phyloP scores from a whole-genome alignment of 2,888 invertebrate genomes.

The Heterodera filipjevi region DNA sequence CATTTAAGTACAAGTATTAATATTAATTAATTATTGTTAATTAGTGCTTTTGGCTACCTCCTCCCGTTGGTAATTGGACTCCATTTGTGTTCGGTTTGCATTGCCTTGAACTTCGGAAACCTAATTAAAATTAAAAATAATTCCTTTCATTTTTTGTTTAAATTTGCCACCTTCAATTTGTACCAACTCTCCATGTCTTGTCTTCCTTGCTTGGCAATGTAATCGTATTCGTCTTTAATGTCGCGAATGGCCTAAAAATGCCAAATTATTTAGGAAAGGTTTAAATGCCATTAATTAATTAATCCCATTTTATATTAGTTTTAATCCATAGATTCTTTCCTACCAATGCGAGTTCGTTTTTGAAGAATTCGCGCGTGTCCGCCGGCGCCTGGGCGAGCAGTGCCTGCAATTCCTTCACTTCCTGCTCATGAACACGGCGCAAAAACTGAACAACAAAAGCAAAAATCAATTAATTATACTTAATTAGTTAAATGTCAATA shows the following conservation, averaged over 20 bases:
- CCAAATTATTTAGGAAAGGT: background rate
- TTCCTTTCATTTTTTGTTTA: background rate
- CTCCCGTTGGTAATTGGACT: conserved; percentile 67
- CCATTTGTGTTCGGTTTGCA: conserved; percentile 65
- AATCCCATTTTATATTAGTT: too few species aligned
- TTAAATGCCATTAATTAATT: too few species aligned
- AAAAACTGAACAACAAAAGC: conserved; percentile 56
- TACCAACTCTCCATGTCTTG: conserved; percentile 70
- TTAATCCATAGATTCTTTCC: background rate
- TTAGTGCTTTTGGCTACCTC: conserved; percentile 54
- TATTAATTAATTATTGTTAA: background rate
- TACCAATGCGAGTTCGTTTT: conserved; percentile 68
- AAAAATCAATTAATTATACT: background rate
- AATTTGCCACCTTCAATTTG: conserved; percentile 68
- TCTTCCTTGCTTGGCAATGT: conserved; percentile 64
- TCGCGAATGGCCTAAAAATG: conserved; percentile 66
- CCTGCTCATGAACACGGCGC: conserved; percentile 64
- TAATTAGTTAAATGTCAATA: background rate
- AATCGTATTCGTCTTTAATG: conserved; percentile 68
- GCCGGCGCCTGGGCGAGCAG: conserved; percentile 64
- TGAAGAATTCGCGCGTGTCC: conserved; percentile 68
- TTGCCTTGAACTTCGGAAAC: conserved; percentile 65
- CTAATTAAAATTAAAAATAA: conserved; percentile 37
- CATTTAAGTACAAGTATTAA: too few species aligned
- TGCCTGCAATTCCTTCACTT: conserved; percentile 65